Evolutionary conservation across 2,797 vertebrate species (phyloP).

Genomic region (Epinephelus coioides): DNA sequence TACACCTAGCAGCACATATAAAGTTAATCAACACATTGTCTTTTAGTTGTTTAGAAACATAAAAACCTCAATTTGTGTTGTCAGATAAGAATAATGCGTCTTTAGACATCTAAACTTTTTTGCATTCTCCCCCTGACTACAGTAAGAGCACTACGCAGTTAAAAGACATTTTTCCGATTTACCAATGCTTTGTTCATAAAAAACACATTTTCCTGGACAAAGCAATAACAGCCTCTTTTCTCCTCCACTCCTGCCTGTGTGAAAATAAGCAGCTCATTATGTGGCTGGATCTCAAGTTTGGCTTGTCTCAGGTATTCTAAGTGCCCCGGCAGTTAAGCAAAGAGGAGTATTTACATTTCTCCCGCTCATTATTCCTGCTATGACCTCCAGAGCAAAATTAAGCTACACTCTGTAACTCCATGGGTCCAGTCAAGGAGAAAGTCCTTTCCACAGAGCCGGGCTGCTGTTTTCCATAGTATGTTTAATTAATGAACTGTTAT

Average conservation of each 20-base stretch:
- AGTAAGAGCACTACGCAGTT: background rate
- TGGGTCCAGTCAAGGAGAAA: conserved; percentile 60
- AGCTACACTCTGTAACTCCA: conserved; percentile 38
- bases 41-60: background rate
- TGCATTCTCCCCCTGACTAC: background rate
- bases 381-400: conserved; percentile 68
- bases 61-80: too few species aligned
- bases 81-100: too few species aligned
- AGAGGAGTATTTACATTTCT: conserved; percentile 70
- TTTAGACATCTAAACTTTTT: too few species aligned
- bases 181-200: background rate
- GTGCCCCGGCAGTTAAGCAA: conserved; percentile 25
- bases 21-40: too few species aligned
- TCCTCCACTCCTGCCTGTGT: conserved; percentile 7
- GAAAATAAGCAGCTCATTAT: conserved; percentile 57
- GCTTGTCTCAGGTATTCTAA: conserved; percentile 53
- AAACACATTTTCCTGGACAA: background rate
- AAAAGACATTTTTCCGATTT: background rate
- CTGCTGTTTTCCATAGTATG: conserved; percentile 65
- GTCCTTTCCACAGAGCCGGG: conserved; percentile 30
- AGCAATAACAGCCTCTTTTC: conserved; percentile 12
- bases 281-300: conserved; percentile 27
- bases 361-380: conserved; percentile 67
- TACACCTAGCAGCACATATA: too few species aligned
- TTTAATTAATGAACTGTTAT: conserved; percentile 78